Evolutionary conservation across 2,113 vertebrate species (phyloP).

Genomic region (Nothoprocta perdicaria): DNA sequence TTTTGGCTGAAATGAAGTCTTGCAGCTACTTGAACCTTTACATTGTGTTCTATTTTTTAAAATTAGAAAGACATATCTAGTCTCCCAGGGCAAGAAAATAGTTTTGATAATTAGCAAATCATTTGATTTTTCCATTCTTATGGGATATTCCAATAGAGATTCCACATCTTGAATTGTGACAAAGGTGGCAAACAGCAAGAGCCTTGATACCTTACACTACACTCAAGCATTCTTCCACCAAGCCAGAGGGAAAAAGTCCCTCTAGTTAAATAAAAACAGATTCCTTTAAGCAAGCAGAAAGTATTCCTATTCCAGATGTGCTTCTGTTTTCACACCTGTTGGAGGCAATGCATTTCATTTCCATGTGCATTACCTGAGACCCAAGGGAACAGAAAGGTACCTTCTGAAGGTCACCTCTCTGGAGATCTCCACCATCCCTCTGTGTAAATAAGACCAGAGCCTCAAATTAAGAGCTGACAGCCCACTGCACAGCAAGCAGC

Average conservation of each 20-base stretch:
- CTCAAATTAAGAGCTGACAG: background rate
- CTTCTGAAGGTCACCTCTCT: background rate
- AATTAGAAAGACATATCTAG: background rate
- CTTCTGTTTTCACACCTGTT: background rate
- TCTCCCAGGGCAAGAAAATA: background rate
- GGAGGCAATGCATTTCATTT: background rate
- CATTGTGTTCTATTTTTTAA: background rate
- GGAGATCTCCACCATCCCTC: background rate
- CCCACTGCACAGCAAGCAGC: background rate
- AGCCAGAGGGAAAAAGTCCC: background rate
- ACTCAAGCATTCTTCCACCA: slow-evolving; percentile 64
- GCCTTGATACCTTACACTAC: slow-evolving; percentile 67
- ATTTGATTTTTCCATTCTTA: background rate
- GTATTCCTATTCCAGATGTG: slow-evolving; percentile 8
- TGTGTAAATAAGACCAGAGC: fast-evolving
- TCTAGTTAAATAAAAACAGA: background rate
- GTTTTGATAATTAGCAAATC: background rate
- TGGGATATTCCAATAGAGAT: slow-evolving; percentile 30
- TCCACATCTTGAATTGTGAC: slow-evolving; percentile 66
- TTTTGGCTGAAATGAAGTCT: background rate
- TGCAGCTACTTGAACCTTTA: background rate
- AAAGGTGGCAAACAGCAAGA: slow-evolving; percentile 70
- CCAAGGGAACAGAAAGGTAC: background rate
- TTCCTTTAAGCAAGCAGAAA: background rate
- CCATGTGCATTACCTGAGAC: background rate